Base-by-base conservation (phyloP, 1,140 invertebrate genomes). In the Homalodisca vitripennis region DNA sequence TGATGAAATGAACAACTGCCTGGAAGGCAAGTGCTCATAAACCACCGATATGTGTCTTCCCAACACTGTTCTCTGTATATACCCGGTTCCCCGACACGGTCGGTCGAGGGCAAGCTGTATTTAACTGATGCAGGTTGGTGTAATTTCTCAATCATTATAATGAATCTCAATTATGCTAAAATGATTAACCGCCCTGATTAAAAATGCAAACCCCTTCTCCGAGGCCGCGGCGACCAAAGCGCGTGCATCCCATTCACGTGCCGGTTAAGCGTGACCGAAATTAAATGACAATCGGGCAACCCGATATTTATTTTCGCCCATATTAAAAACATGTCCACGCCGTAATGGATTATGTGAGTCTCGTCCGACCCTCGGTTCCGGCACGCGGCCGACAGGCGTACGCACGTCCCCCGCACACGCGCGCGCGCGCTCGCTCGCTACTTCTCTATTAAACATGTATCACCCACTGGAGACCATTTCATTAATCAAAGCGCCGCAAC, bases 401-500 rank as follows among this genome's bases (percentile, higher is more conserved):
- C 48, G 34, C 6, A 6, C 6, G 34, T 41, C 6, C 34, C 6
- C 6, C 34, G 6, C 34, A 6, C 17, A 41, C 6, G 12, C 48
- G 48, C 48, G 48, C 48, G 3, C 12, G 20, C 48, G 12, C n/a
- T n/a, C n/a, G n/a, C n/a, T n/a, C n/a, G n/a, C n/a, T n/a, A n/a
- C n/a, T n/a, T 53, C 48, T 14, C 48, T 53, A 53, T 53, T 53
- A 53, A 53, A 53, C 48, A 53, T 53, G 48, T 53, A 53, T 53
- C 48, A 53, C 22, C 12, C 48, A 24, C 48, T 24, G 22, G 48
- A 53, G 48, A 22, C 48, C 48, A 22, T 14, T 22, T 24, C 48
- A 53, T 53, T 53, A 14, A 53, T 53, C 48, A 53, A 53, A 53
- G 20, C 48, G 48, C 48, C 48, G 20, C 48, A 53, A 53, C 12